Conservation (phyloP, 2,113 vertebrate species). For the Channa maculata region DNA sequence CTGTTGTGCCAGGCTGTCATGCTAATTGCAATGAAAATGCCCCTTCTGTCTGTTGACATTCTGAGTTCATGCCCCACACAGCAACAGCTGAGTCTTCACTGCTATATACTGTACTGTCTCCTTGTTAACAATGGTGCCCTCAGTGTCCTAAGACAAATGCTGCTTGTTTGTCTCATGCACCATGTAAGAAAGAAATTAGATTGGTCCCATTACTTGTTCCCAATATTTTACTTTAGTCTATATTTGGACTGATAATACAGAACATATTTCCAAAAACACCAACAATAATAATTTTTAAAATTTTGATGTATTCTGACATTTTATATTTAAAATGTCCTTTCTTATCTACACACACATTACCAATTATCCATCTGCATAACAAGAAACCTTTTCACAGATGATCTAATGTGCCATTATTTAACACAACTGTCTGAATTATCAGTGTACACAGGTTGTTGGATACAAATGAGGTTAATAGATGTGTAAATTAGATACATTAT, state of each 20-base stretch:
- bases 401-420: not conserved
- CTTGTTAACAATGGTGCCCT: conserved; percentile 69
- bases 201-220: not conserved
- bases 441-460: no score
- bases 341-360: not conserved
- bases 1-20: conserved; percentile 56
- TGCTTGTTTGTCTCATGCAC: conserved; percentile 72
- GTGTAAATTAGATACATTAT: no score
- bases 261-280: not conserved
- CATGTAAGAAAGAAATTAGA: conserved; percentile 40
- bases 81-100: conserved; percentile 66
- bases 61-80: conserved; percentile 66
- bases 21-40: conserved; percentile 62
- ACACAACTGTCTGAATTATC: not conserved
- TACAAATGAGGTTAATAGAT: no score
- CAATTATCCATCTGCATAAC: not conserved
- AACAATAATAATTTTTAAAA: not conserved
- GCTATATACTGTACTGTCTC: conserved; percentile 53
- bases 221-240: conserved; percentile 31
- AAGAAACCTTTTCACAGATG: not conserved
- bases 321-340: not conserved
- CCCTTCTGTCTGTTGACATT: conserved; percentile 71
- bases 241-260: conserved; percentile 7
- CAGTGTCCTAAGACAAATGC: conserved; percentile 72
- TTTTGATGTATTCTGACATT: not conserved